Percentiles rank a stretch among this genome's conserved stretches.
Evolutionary conservation across 2,113 vertebrate species (phyloP).

Genomic region (Circaetus gallicus): DNA sequence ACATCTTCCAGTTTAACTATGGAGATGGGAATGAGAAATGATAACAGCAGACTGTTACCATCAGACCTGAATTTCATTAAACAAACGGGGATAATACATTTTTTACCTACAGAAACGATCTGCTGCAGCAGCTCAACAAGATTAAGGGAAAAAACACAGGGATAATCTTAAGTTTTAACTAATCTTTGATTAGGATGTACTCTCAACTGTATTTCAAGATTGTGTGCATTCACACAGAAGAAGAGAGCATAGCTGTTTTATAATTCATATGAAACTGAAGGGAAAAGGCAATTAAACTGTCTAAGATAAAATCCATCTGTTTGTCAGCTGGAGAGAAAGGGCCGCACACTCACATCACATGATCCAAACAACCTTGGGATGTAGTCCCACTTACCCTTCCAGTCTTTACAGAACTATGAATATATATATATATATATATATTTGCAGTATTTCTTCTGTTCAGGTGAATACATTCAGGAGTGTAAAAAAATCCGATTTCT

Average conservation of each 20-base stretch:
- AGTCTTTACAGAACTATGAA: neutral
- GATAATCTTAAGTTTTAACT: slow-evolving; percentile 31
- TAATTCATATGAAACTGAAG: neutral
- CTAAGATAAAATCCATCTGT: slow-evolving; percentile 22
- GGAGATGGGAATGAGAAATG: neutral
- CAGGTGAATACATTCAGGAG: neutral
- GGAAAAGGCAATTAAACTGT: slow-evolving; percentile 26
- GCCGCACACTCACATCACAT: neutral
- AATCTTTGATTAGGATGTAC: neutral
- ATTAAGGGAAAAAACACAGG: slow-evolving; percentile 22
- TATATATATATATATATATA: too few relatives aligned
- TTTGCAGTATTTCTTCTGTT: neutral
- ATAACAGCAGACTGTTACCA: neutral
- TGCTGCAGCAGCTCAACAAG: slow-evolving; percentile 26
- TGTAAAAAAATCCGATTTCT: neutral
- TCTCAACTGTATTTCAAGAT: neutral
- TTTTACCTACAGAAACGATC: neutral
- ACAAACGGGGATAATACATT: neutral
- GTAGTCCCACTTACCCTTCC: neutral
- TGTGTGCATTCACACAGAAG: neutral
- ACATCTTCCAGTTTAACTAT: neutral
- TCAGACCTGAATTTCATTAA: neutral
- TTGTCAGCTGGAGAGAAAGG: slow-evolving; percentile 7
- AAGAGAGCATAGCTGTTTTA: neutral
- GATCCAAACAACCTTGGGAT: neutral